Percentiles rank a stretch among this genome's conserved stretches.
Evolutionary conservation across 2,888 invertebrate genomes (phyloP).

Genomic region (Lordiphosa fenestrarum): DNA sequence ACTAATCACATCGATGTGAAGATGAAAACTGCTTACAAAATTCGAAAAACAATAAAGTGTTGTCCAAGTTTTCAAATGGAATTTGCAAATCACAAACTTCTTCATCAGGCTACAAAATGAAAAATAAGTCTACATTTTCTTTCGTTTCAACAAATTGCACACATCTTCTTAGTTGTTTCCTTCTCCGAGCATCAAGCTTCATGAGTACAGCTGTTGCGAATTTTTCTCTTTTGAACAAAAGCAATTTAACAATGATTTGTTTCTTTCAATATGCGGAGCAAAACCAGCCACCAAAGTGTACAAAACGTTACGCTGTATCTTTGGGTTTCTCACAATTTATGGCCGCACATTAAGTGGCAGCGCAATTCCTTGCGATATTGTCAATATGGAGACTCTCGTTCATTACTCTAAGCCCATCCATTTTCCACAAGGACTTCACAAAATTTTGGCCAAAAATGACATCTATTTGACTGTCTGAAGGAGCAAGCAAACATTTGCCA

Average conservation of each 20-base stretch:
- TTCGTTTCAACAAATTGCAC: too few species aligned
- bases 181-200: too few species aligned
- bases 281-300: not conserved
- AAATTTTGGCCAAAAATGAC: constrained; percentile 8
- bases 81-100: too few species aligned
- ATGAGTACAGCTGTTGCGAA: not conserved
- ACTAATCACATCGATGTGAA: too few species aligned
- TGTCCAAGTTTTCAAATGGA: too few species aligned
- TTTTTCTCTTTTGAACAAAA: constrained; percentile 3
- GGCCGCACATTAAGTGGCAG: not conserved
- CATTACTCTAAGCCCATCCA: too few species aligned
- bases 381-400: constrained; percentile 2
- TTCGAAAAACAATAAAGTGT: too few species aligned
- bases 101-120: too few species aligned
- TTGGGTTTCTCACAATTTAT: constrained; percentile 29
- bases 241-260: constrained; percentile 41
- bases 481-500: constrained; percentile 6
- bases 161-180: not conserved
- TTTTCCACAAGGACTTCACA: constrained; percentile 6
- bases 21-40: too few species aligned
- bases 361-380: constrained; percentile 7
- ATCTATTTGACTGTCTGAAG: constrained; percentile 17
- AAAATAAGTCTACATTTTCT: too few species aligned
- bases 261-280: constrained; percentile 36
- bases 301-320: constrained; percentile 27